Conservation (phyloP, 2,113 vertebrate genomes). For the Perccottus glenii region DNA sequence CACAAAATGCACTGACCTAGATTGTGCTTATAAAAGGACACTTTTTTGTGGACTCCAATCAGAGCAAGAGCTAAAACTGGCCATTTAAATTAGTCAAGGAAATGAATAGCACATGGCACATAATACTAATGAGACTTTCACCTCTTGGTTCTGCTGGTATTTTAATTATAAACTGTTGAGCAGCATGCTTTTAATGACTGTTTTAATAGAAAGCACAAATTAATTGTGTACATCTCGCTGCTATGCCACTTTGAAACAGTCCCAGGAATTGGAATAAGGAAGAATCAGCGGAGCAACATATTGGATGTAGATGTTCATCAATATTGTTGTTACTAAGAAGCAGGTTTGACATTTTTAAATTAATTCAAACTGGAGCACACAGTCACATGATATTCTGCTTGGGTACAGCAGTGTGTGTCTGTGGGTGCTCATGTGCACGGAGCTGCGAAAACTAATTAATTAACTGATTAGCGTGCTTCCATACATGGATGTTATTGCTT, state of each 20-base stretch:
- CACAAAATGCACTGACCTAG: slow-evolving; percentile 1
- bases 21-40: not conserved
- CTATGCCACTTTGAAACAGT: slow-evolving; percentile 53
- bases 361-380: slow-evolving; percentile 9
- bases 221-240: slow-evolving; percentile 64
- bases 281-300: slow-evolving; percentile 80
- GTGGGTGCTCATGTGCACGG: not conserved
- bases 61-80: slow-evolving; percentile 3
- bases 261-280: slow-evolving; percentile 73
- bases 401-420: not conserved
- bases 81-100: slow-evolving; percentile 61
- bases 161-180: slow-evolving; percentile 77
- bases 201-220: slow-evolving; percentile 76
- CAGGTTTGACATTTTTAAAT: slow-evolving; percentile 35
- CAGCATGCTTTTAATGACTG: slow-evolving; percentile 74
- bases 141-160: slow-evolving; percentile 51
- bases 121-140: slow-evolving; percentile 73
- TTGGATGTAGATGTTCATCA: slow-evolving; percentile 74
- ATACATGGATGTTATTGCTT: not conserved
- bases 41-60: slow-evolving; percentile 10
- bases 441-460: slow-evolving; percentile 5
- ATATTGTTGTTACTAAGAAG: slow-evolving; percentile 43
- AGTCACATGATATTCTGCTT: not conserved
- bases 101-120: slow-evolving; percentile 52
- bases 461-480: not conserved